Base-by-base conservation (phyloP, 2,797 vertebrate genomes). In the Caiman crocodilus region DNA sequence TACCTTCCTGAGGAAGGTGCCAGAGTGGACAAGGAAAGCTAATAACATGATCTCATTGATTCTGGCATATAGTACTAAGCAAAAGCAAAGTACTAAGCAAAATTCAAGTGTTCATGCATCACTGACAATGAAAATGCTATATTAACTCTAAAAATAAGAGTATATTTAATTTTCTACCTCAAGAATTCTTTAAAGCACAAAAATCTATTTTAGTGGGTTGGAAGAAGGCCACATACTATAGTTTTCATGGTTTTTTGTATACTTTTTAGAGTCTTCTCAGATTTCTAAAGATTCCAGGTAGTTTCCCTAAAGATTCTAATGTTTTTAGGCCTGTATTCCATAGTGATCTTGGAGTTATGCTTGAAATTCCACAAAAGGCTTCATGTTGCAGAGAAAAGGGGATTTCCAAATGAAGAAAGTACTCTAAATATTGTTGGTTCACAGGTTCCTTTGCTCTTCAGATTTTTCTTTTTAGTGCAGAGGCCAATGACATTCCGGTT, bases 71-170 rank as follows among this genome's bases (percentile, higher is more conserved):
- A 90, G 25, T 35, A 83, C 58, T 67, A 64, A 57, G 75, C 1
- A 0, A 0, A 87, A 85, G 57, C 21, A 15, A 35, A 35, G 35
- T 35, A 35, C 35, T 35, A 35, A 35, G 35, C 35, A 35, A 35
- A 35, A 35, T 35, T 35, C 35, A 35, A 35, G 35, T 35, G 35
- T 35, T 35, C 35, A 35, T 35, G 35, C 35, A 35, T 35, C 35
- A 35, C 35, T 35, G 35, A 35, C 35, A 35, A 35, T 35, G 35
- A 6, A 5, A 35, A 35, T 35, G 35, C 35, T 35, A 35, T 13
- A 60, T 79, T 82, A 73, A 67, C 61, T 76, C 0, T 1, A 57
- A 77, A 75, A 42, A 74, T 17, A 0, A 0, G 11, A 17, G 4
- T 55, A 32, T 67, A 30, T 11, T 50, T 87, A 71, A 61, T 56